Evolutionary conservation across 2,797 vertebrate species (phyloP).

Genomic region (Aldrovandia affinis): DNA sequence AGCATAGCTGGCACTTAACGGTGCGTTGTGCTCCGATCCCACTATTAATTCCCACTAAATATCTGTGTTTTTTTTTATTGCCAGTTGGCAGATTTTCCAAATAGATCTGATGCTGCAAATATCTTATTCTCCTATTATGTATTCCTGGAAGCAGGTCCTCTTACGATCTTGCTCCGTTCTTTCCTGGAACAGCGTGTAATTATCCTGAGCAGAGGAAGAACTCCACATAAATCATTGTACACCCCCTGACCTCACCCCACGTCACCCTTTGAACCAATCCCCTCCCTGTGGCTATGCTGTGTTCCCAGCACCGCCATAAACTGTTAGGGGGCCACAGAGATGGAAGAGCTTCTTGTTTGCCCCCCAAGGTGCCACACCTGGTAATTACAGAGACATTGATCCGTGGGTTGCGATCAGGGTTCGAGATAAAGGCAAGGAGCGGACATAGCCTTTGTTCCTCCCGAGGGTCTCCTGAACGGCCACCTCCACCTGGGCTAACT

Average conservation of each 20-base stretch:
- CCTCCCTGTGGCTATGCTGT: slow-evolving; percentile 48
- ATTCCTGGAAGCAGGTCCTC: not conserved
- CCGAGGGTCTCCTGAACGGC: too few species aligned
- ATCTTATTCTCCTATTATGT: too few species aligned
- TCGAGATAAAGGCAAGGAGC: slow-evolving; percentile 27
- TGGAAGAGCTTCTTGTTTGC: slow-evolving; percentile 47
- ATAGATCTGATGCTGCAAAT: too few species aligned
- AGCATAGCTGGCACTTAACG: not conserved
- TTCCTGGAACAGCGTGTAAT: not conserved
- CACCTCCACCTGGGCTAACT: too few species aligned
- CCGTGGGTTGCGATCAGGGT: slow-evolving; percentile 31
- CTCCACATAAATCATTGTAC: not conserved
- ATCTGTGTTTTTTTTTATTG: too few species aligned
- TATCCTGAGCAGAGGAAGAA: not conserved
- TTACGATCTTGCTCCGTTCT: not conserved
- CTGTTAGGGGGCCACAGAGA: slow-evolving; percentile 51
- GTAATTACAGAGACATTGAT: slow-evolving; percentile 38
- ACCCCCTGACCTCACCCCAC: slow-evolving; percentile 9
- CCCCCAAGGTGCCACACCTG: slow-evolving; percentile 40
- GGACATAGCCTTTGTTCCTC: too few species aligned
- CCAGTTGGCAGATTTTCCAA: too few species aligned
- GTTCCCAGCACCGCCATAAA: slow-evolving; percentile 58
- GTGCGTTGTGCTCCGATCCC: too few species aligned
- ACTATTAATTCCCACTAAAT: too few species aligned
- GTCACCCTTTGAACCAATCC: slow-evolving; percentile 15